Evolutionary conservation across 1,140 invertebrate genomes (phyloP).

Genomic region (Eulimnadia texana): DNA sequence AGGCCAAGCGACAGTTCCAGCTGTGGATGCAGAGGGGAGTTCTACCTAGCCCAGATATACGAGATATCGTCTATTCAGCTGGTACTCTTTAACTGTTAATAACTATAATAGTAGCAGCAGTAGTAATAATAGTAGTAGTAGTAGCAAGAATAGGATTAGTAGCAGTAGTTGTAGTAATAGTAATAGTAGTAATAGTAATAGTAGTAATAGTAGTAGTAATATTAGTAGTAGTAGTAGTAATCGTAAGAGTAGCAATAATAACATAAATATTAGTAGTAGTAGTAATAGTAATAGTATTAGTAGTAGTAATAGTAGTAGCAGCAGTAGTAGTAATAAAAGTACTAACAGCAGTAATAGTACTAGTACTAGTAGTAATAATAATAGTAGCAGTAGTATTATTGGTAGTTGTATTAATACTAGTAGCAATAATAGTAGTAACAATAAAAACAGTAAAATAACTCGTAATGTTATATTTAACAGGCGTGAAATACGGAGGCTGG

Average conservation of each 20-base stretch:
- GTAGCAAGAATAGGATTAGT: not conserved
- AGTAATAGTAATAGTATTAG: too few species aligned
- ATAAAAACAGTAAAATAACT: not conserved
- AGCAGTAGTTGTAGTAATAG: not conserved
- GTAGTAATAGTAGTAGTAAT: not conserved
- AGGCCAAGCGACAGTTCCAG: slow-evolving; percentile 44
- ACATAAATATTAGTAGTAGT: not conserved
- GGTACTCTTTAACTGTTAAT: slow-evolving; percentile 30
- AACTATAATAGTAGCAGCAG: not conserved
- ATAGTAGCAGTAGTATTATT: not conserved
- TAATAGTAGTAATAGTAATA: not conserved
- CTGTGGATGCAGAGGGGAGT: slow-evolving; percentile 45
- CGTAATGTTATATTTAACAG: slow-evolving; percentile 12
- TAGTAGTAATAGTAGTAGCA: not conserved
- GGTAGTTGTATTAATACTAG: not conserved
- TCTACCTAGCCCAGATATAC: slow-evolving; percentile 48
- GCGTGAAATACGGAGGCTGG: slow-evolving; percentile 45
- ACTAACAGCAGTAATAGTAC: not conserved
- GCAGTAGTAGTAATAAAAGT: not conserved
- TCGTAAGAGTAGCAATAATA: slow-evolving; percentile 11
- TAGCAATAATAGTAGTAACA: not conserved
- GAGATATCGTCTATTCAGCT: slow-evolving; percentile 54
- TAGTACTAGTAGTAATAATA: not conserved
- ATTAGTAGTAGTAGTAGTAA: not conserved
- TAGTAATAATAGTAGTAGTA: not conserved